Evolutionary conservation across 2,888 invertebrate genomes (phyloP).

Genomic region (Coelopa pilipes): DNA sequence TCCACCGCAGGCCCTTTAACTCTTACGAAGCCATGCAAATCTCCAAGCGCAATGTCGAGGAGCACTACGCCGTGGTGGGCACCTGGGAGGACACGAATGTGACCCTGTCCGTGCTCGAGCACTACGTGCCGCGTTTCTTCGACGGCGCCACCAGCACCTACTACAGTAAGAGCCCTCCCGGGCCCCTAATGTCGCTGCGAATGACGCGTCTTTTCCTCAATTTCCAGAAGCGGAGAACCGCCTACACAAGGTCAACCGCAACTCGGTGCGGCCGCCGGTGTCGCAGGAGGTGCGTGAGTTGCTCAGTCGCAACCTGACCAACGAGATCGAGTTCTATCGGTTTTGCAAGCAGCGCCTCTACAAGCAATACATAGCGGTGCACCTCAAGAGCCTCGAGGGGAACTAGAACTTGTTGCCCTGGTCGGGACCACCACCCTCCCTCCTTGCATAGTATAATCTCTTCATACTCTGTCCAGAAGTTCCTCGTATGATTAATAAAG

Average conservation of each 20-base stretch:
- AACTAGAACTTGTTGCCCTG: background rate
- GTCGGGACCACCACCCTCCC: too few relatives aligned
- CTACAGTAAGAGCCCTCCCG: conserved; percentile 71
- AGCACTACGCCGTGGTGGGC: conserved; percentile 87
- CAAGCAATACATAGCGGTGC: conserved; percentile 76
- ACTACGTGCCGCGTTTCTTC: conserved; percentile 80
- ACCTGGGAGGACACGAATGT: conserved; percentile 88
- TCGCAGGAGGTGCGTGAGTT: conserved; percentile 82
- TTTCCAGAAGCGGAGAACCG: conserved; percentile 45
- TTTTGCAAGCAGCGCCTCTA: conserved; percentile 86
- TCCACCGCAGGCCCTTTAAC: conserved; percentile 79
- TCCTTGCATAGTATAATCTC: background rate
- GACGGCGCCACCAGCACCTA: conserved; percentile 78
- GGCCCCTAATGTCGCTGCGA: background rate
- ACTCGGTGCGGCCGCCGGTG: conserved; percentile 84
- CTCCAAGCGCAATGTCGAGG: conserved; percentile 84
- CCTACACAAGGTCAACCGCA: conserved; percentile 67
- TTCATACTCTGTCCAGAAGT: too few relatives aligned
- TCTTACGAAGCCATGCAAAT: conserved; percentile 82
- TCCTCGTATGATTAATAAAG: too few relatives aligned
- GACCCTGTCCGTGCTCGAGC: conserved; percentile 81
- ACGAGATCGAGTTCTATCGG: conserved; percentile 89
- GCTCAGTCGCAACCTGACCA: conserved; percentile 82
- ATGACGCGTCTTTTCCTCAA: conserved; percentile 1
- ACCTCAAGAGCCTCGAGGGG: conserved; percentile 7